These are phyloP conservation scores for Gracilinanus agilis DNA, from an alignment of 2,113 vertebrate species.

Conservation along the genomic window DNA sequence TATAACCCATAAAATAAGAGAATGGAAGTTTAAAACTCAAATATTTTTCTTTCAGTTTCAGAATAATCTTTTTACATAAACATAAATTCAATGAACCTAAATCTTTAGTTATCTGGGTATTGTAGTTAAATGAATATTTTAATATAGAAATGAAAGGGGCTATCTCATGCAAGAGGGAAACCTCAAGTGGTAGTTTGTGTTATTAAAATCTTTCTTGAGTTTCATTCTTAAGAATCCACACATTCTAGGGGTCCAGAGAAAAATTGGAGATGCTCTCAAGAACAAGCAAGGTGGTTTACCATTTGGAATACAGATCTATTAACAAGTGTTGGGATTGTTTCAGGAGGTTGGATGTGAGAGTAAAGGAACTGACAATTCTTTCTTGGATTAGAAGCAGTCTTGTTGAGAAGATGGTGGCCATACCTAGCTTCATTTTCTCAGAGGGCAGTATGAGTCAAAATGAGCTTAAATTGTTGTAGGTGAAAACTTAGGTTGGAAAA, in stretches of 20 bases:
- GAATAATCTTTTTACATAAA: not conserved
- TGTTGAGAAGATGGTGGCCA: not conserved
- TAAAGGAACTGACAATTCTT: not conserved
- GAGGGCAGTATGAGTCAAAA: not conserved
- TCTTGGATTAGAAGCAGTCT: not conserved
- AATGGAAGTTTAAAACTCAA: not conserved
- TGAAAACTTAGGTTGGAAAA: not conserved
- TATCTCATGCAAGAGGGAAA: not conserved
- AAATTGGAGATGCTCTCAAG: not conserved
- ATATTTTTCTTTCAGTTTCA: not conserved
- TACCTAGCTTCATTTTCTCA: not conserved
- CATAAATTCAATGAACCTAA: not conserved
- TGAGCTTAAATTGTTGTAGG: not conserved
- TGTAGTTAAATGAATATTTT: not conserved
- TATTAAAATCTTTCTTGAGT: not conserved
- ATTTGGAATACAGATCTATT: not conserved
- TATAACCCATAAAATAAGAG: not conserved
- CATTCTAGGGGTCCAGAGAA: not conserved
- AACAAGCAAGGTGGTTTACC: not conserved
- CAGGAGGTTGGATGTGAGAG: not conserved
- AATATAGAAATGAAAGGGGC: not conserved
- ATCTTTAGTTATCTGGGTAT: not conserved
- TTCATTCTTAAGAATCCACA: not conserved
- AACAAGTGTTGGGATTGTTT: not conserved
- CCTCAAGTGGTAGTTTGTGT: not conserved